Evolutionary conservation across 2,888 invertebrate genomes (phyloP), one percentile per base, ranked within the genome.

Genomic region (Pristionchus maxplancki): DNA sequence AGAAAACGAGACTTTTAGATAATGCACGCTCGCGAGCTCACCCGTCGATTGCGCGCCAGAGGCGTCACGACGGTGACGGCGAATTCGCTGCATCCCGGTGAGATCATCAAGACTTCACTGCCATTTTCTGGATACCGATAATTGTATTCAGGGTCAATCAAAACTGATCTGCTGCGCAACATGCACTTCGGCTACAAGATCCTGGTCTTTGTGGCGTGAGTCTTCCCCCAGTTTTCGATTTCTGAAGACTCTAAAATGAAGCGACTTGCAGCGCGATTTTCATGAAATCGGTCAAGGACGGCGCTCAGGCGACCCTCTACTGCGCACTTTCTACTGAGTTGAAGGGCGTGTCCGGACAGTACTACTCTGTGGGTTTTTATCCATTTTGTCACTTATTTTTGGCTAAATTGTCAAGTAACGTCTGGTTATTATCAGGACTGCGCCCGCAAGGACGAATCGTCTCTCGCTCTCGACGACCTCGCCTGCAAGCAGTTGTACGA

Each of bases 1-100:
- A 44, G 44, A 6, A 62, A 71, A 71, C 17, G 20, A 8, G 9
- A 28, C 17, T 28, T 64, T 28, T 34, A 93, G 93, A 92, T 94
- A 13, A 93, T 94, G 93, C 93, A 94, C 87, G 93, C 94, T 3
- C 89, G 91, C 44, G 93, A 90, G 17, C 86, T 94, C 88, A 92
- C 94, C 17, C 91, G 91, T 13, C 89, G 91, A 0, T 90, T 95
- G 34, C 91, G 94, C 24, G 89, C 89, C 24, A 90, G 91, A 20
- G 92, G 91, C 28, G 86, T 88, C 34, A 89, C 90, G 37, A 87
- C 28, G 0, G 74, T 87, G 13, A 50, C 96, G 94, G 96, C 96
- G 5, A 96, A 96, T 93, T 96, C 97, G 0, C 97, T 97, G 5
- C 98, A 98, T 95, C 98, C 98, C 0, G 98, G 98, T 94, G 24